Conservation (phyloP, 2,888 invertebrate genomes). For the Heliothis peltigera region DNA sequence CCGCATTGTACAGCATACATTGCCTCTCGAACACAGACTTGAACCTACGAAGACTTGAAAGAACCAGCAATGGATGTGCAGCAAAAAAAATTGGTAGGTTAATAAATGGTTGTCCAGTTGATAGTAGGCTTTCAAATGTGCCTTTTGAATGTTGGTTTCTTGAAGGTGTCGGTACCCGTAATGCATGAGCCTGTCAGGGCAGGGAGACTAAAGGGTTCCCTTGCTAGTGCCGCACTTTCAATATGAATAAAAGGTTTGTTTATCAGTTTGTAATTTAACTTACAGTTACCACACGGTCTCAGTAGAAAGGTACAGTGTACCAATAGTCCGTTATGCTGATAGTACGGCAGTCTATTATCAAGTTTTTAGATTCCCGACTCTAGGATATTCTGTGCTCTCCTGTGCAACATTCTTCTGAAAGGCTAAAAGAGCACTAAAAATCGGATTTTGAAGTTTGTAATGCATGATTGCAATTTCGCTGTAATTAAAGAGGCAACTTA, state of each 20-base stretch:
- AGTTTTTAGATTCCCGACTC: too few species aligned
- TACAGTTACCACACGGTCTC: background rate
- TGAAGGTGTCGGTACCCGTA: slow-evolving; percentile 67
- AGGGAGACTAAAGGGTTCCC: slow-evolving; percentile 60
- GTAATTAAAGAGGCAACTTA: too few species aligned
- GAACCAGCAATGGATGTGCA: slow-evolving; percentile 58
- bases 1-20: slow-evolving; percentile 58
- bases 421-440: too few species aligned
- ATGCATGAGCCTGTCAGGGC: slow-evolving; percentile 69
- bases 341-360: too few species aligned
- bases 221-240: slow-evolving; percentile 29
- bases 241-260: slow-evolving; percentile 7
- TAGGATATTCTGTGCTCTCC: too few species aligned
- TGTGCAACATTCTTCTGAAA: too few species aligned
- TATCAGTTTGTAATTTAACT: slow-evolving; percentile 5
- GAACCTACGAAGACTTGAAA: background rate
- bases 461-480: too few species aligned
- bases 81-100: slow-evolving; percentile 12
- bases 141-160: slow-evolving; percentile 70
- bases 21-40: slow-evolving; percentile 25
- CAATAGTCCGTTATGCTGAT: background rate
- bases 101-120: slow-evolving; percentile 35
- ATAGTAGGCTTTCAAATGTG: slow-evolving; percentile 72
- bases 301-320: background rate
- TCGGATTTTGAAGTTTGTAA: too few species aligned